Evolutionary conservation across 1,140 invertebrate species (phyloP).

Genomic region (Listronotus bonariensis): DNA sequence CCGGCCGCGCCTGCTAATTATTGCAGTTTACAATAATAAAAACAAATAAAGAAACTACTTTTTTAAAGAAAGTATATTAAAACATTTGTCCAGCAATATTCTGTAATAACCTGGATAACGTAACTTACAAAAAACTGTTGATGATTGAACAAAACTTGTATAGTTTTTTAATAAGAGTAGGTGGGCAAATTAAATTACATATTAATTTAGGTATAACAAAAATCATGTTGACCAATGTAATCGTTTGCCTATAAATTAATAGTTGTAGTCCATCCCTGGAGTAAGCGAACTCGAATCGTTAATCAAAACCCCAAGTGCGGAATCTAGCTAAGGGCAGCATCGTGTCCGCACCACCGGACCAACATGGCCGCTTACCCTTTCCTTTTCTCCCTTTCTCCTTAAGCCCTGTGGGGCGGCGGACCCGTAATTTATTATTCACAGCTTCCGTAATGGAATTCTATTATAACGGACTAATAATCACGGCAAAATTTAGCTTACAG

Average conservation of each 20-base stretch:
- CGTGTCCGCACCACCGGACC: constrained; percentile 51
- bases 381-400: constrained; percentile 25
- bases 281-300: constrained; percentile 41
- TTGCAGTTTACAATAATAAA: no score
- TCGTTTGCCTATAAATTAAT: background rate
- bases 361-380: constrained; percentile 44
- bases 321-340: constrained; percentile 44
- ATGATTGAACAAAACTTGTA: no score
- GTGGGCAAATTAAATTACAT: no score
- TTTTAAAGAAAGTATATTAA: no score
- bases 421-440: constrained; percentile 54
- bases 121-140: no score
- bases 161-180: no score
- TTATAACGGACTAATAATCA: constrained; percentile 52
- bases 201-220: no score
- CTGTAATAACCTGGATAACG: no score
- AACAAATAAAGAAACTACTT: no score
- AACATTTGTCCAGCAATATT: no score
- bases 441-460: constrained; percentile 53
- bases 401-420: constrained; percentile 33
- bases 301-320: constrained; percentile 47
- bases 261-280: background rate
- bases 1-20: no score
- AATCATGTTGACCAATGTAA: no score
- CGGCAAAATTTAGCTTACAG: constrained; percentile 29